Conservation (phyloP, 64 coral and sea anemone genomes). For the Astreopora myriophthalma region DNA sequence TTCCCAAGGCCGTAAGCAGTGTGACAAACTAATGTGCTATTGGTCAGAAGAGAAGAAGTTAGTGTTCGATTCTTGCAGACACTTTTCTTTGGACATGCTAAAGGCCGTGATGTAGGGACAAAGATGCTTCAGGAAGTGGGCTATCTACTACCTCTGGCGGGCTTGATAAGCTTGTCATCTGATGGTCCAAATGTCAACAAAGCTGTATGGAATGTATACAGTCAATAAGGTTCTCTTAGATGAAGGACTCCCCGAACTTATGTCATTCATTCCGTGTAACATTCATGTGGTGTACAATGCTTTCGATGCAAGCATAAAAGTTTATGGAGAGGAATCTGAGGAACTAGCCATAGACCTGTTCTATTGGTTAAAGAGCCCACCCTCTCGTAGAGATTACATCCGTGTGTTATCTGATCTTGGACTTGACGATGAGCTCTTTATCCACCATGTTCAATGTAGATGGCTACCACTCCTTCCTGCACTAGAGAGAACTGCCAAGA, state of each 20-base stretch:
- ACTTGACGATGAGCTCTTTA: slow-evolving; percentile 21
- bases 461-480: slow-evolving; percentile 51
- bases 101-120: slow-evolving; percentile 30
- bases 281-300: too few relatives aligned
- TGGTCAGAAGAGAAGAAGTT: slow-evolving; percentile 72
- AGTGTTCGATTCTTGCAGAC: slow-evolving; percentile 70
- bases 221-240: slow-evolving; percentile 46
- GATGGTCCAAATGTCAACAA: slow-evolving; percentile 75
- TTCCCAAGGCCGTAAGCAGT: slow-evolving; percentile 63
- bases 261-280: too few relatives aligned
- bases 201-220: slow-evolving; percentile 50
- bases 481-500: slow-evolving; percentile 54
- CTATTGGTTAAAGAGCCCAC: slow-evolving; percentile 60
- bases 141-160: slow-evolving; percentile 31
- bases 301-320: slow-evolving; percentile 28
- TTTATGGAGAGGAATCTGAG: slow-evolving; percentile 54
- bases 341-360: slow-evolving; percentile 70
- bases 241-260: slow-evolving; percentile 39
- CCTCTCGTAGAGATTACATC: slow-evolving; percentile 44
- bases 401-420: slow-evolving; percentile 41
- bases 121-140: slow-evolving; percentile 44
- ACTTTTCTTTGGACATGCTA: slow-evolving; percentile 72
- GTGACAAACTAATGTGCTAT: slow-evolving; percentile 45
- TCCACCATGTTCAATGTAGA: neutral
- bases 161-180: slow-evolving; percentile 60